Conservation (phyloP, 2,797 vertebrate species). For the Aeoliscus strigatus region DNA sequence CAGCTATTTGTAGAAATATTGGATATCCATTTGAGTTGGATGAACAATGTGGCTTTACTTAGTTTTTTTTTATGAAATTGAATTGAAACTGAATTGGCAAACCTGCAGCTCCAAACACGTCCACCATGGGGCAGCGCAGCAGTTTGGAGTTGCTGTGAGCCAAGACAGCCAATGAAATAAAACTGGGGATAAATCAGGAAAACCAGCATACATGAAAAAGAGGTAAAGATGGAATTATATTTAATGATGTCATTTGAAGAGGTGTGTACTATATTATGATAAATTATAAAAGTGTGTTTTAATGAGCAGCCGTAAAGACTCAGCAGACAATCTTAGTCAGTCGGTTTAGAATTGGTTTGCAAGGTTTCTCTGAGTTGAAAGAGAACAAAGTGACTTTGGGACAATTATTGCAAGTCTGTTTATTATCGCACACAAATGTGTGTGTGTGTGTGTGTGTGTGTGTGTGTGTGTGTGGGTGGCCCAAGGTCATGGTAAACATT, state of each 20-base stretch:
- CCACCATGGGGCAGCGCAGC: conserved; percentile 71
- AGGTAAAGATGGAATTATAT: conserved; percentile 73
- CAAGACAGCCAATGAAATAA: conserved; percentile 53
- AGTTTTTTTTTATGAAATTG: neutral
- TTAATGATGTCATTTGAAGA: conserved; percentile 72
- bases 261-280: conserved; percentile 69
- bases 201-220: conserved; percentile 67
- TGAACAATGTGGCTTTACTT: conserved; percentile 31
- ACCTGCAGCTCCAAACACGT: conserved; percentile 26
- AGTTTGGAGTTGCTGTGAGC: conserved; percentile 39
- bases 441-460: conserved; percentile 11
- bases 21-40: conserved; percentile 43
- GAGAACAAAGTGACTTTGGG: conserved; percentile 69
- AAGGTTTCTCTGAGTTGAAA: conserved; percentile 50
- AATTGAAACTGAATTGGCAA: conserved; percentile 1
- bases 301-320: conserved; percentile 69
- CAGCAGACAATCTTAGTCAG: conserved; percentile 52
- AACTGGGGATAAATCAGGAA: conserved; percentile 67
- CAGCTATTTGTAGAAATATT: conserved; percentile 31
- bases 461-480: conserved; percentile 12
- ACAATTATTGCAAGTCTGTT: conserved; percentile 58
- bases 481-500: conserved; percentile 64
- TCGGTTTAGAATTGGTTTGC: conserved; percentile 41
- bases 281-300: conserved; percentile 73
- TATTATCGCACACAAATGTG: conserved; percentile 53